phyloP scores from a whole-genome alignment of 2,113 vertebrate species.

The Raja brachyura region DNA sequence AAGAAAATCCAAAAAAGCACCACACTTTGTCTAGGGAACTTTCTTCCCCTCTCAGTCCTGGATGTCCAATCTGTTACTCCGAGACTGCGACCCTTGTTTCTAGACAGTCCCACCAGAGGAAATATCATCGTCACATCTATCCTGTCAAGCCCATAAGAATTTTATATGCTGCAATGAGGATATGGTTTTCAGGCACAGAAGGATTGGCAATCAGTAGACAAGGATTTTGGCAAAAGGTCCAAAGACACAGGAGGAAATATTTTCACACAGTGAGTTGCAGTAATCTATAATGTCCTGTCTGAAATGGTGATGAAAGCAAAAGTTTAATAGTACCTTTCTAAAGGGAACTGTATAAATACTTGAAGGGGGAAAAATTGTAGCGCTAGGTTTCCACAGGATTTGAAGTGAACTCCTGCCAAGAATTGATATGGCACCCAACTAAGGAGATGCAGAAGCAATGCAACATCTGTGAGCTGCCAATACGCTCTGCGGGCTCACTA shows the following conservation, averaged over 20 bases:
- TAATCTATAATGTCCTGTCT: not conserved
- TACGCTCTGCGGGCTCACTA: not conserved
- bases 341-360: not conserved
- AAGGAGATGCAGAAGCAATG: not conserved
- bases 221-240: no score
- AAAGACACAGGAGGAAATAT: not conserved
- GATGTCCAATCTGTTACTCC: no score
- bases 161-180: no score
- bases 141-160: no score
- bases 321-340: not conserved
- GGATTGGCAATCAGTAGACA: no score
- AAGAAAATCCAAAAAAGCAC: no score
- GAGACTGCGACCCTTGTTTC: no score
- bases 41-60: no score
- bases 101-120: no score
- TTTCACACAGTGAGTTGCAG: not conserved
- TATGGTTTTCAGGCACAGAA: no score
- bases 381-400: not conserved
- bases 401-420: not conserved
- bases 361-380: not conserved
- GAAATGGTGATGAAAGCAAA: not conserved
- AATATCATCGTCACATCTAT: no score
- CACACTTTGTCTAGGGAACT: no score
- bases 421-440: not conserved
- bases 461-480: not conserved